Base-by-base conservation (phyloP, 2,113 vertebrate genomes). In the Ptilorrhoa leucosticta region DNA sequence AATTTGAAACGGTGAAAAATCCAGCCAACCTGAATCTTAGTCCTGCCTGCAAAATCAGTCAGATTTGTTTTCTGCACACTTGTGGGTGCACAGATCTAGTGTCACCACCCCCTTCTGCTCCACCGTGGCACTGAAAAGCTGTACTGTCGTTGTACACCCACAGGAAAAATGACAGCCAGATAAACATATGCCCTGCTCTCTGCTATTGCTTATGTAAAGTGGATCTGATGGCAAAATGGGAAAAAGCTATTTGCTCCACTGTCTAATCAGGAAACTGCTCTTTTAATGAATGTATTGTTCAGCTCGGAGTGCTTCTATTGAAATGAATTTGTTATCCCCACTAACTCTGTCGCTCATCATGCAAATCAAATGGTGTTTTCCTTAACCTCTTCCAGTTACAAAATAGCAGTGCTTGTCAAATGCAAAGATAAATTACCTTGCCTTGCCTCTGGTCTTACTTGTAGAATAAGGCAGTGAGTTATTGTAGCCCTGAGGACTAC, bases 231-330 rank as follows among this genome's bases (percentile, higher is more conserved):
- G 78, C 4, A 4, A 94, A 91, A 90, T 37, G 35, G 31, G 60
- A 18, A 73, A 75, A 78, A 1, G 1, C 57, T 86, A 68, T 93
- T 97, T 89, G 69, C 70, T 90, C 35, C 30, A 45, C 57, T 42
- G 45, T 68, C 89, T 95, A 84, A 93, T 95, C 91, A 96, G 63
- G 44, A 95, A 97, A 94, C 72, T 60, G 68, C 57, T 94, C 72
- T 90, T 96, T 93, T 94, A 96, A 96, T 89, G 70, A 95, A 93
- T 87, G 72, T 27, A 91, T 94, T 94, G 76, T 95, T 94, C 80
- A 60, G 51, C 63, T 82, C 50, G 37, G 65, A 94, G 79, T 64
- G 76, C 16, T 82, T 92, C 61, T 76, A 39, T 78, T 94, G 84
- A 94, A 94, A 89, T 85, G 69, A 77, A 70, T 88, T 94, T 83